Conservation (phyloP, 2,888 invertebrate species). For the Caenorhabditis drosophilae region DNA sequence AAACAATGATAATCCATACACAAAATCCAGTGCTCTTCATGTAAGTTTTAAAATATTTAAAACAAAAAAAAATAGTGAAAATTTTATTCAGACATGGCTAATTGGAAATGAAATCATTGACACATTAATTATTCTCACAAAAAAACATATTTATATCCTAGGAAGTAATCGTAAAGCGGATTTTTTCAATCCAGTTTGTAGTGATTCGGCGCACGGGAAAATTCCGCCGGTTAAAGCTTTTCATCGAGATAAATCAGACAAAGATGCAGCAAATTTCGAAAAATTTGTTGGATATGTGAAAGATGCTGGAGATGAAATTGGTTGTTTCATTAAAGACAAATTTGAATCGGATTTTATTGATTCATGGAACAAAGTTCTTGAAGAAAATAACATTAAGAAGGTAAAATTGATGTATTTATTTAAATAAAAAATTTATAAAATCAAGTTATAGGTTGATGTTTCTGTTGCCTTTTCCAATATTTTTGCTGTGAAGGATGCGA, state of each 20-base stretch:
- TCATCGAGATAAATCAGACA: conserved; percentile 85
- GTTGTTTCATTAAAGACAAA: conserved; percentile 89
- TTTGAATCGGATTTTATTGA: conserved; percentile 92
- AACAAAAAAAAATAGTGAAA: neutral
- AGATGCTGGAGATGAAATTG: conserved; percentile 83
- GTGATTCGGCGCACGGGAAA: conserved; percentile 76
- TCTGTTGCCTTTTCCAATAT: conserved; percentile 83
- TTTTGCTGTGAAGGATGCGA: conserved; percentile 92
- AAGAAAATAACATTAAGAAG: conserved; percentile 81
- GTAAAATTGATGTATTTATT: conserved; percentile 69
- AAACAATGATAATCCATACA: conserved; percentile 91
- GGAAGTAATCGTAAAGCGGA: conserved; percentile 98
- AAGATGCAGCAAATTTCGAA: conserved; percentile 83
- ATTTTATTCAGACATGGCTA: conserved; percentile 82
- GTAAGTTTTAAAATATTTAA: conserved; percentile 70
- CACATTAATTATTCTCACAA: conserved; percentile 88
- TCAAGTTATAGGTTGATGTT: conserved; percentile 75
- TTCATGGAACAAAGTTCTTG: conserved; percentile 83
- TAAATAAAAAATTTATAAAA: conserved; percentile 1
- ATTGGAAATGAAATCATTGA: conserved; percentile 95
- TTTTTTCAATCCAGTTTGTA: conserved; percentile 87
- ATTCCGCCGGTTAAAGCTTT: conserved; percentile 85
- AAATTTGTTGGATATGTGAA: conserved; percentile 82
- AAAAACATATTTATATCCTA: conserved; percentile 83
- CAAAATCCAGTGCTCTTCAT: conserved; percentile 93